These are phyloP conservation scores for Trichopria drosophilae DNA, from an alignment of 2,888 invertebrate species.

Conservation along the genomic window DNA sequence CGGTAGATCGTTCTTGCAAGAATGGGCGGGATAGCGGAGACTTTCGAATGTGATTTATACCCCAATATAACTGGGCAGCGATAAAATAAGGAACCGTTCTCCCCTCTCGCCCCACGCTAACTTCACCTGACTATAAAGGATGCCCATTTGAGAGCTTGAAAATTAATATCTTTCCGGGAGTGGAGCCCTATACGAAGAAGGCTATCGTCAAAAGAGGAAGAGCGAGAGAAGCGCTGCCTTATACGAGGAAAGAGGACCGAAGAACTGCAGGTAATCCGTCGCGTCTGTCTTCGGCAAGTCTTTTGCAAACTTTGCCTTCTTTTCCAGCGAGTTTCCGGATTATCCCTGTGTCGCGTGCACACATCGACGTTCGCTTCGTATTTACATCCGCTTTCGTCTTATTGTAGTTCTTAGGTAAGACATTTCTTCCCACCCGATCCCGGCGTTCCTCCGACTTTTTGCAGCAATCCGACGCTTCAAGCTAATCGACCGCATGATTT, in stretches of 20 bases:
- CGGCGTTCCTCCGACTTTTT: slow-evolving; percentile 20
- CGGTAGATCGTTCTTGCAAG: too few relatives aligned
- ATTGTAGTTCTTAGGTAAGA: slow-evolving; percentile 1
- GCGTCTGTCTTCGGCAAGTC: slow-evolving; percentile 40
- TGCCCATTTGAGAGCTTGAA: slow-evolving; percentile 29
- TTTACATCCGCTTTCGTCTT: slow-evolving; percentile 23
- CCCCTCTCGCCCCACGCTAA: not conserved
- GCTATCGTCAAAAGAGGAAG: slow-evolving; percentile 8
- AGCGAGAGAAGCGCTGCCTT: not conserved
- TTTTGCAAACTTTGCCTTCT: slow-evolving; percentile 28
- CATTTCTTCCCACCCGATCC: too few relatives aligned
- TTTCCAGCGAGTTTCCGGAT: slow-evolving; percentile 13
- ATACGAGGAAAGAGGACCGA: slow-evolving; percentile 10
- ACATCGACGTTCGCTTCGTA: not conserved
- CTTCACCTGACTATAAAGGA: slow-evolving; percentile 1
- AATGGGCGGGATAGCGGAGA: too few relatives aligned
- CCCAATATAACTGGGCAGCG: slow-evolving; percentile 48
- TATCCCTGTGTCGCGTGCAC: not conserved
- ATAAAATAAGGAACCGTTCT: slow-evolving; percentile 47
- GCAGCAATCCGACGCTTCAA: slow-evolving; percentile 31
- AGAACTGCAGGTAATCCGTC: slow-evolving; percentile 39
- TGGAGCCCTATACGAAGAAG: slow-evolving; percentile 5
- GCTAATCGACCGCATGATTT: slow-evolving; percentile 52
- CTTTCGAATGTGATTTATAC: slow-evolving; percentile 53
- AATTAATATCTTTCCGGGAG: slow-evolving; percentile 36